Evolutionary conservation across 2,888 invertebrate species (phyloP), one percentile per base, ranked within the genome.

Genomic region (Agrotis exclamationis): DNA sequence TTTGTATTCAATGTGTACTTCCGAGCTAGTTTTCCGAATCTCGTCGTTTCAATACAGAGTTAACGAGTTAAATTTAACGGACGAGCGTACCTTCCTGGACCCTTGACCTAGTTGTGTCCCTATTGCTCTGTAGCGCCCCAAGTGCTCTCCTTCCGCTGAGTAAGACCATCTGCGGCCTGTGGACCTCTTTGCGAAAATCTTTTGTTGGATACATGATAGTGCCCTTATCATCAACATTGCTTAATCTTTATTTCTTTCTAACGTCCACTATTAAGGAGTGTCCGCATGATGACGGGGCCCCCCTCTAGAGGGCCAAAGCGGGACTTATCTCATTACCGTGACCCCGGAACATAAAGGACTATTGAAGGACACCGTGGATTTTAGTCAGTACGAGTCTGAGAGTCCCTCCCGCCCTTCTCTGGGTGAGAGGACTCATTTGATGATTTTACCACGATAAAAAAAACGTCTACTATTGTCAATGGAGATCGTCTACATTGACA

Each of bases 51-150:
- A 78, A 59, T 66, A 44, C 24, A 39, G 54, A 59, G 45, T 63
- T 66, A 76, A 78, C 73, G 73, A 76, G 79, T 72, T 73, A 59
- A 76, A n/a, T n/a, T n/a, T n/a, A n/a, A 78, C 45, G 53, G 58
- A 54, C 54, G 24, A 72, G 47, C 45, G 76, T 60, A 78, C 73
- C 67, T 79, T 45, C 58, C 50, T 63, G 13, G 63, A 28, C 73
- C 70, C 83, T 81, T 83, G 81, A 83, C 81, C 81, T 53, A 79
- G 54, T 83, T 79, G 65, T 69, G 47, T 57, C 66, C 65, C 62
- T 47, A 65, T 63, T 64, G 63, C 74, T 56, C 69, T 63, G 63
- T 50, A 50, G 51, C 62, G 45, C 44, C 50, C 74, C 22, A 44
- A 76, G 79, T 59, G 50, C 57, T 64, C 66, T 72, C 16, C 47